Base-by-base conservation (phyloP, 2,888 invertebrate genomes). In the Gerris lacustris region DNA sequence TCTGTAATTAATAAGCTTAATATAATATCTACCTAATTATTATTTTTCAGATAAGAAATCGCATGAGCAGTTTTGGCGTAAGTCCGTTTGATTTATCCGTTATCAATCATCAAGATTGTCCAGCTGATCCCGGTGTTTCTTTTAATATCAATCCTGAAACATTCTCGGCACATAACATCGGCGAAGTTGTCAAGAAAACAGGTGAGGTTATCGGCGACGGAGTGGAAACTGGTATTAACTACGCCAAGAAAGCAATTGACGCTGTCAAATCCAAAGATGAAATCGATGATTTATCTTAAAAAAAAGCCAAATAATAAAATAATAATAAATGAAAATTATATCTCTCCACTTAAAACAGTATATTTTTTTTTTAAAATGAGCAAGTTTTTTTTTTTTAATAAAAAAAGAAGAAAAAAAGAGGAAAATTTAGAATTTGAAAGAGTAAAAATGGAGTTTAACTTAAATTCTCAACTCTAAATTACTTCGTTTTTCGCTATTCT, bases 121-220 rank as follows among this genome's bases (percentile, higher is more conserved):
- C 80, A 11, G 82, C 85, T 73, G 83, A 74, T 31, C 17, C 83
- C 6, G 85, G 86, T 0, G 83, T 85, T 63, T 73, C 80, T 71
- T 88, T 91, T 74, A 86, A 88, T 79, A 88, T 92, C 72, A 86
- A 90, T 76, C 88, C 88, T 0, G 85, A 88, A 31, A 92, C 91
- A 0, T 89, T 92, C 80, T 88, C 88, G 0, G 84, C 89, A 0
- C 86, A 89, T 74, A 88, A 86, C 77, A 85, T 91, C 62, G 91
- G 88, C 0, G 84, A 86, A 69, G 88, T 86, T 2, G 87, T 91
- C 6, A 76, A 77, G 68, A 80, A 76, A 75, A 73, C 64, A 45
- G 90, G 90, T 0, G 87, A 86, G 70, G 89, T 85, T 76, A 82
- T 90, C 66, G 90, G 90, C 67, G 85, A 86, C 73, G 88, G 88